Conservation (phyloP, 1,140 invertebrate genomes). For the Macrobrachium nipponense region DNA sequence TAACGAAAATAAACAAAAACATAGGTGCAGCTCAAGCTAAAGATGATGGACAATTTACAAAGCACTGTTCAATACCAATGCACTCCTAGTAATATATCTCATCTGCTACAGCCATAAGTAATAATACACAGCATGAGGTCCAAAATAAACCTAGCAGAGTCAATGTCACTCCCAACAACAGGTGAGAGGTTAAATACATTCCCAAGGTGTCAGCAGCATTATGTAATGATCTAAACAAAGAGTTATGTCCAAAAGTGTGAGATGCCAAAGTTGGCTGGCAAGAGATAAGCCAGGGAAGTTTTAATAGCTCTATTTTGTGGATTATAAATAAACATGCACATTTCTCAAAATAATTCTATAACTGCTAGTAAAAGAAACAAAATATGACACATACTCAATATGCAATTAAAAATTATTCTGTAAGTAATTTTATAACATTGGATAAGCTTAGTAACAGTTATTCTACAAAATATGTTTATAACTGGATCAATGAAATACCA, state of each 20-base stretch:
- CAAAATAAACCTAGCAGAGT: slow-evolving; percentile 60
- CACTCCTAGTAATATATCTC: slow-evolving; percentile 46
- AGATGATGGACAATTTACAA: slow-evolving; percentile 22
- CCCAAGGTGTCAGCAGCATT: slow-evolving; percentile 61
- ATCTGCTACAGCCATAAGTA: slow-evolving; percentile 58
- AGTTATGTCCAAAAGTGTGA: slow-evolving; percentile 59
- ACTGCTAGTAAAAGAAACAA: not conserved
- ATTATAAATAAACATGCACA: not conserved
- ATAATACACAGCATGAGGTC: slow-evolving; percentile 59
- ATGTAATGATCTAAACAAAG: slow-evolving; percentile 61
- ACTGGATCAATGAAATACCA: no score
- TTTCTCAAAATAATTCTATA: not conserved
- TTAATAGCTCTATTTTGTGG: not conserved
- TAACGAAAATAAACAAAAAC: not conserved
- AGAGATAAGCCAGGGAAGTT: slow-evolving; percentile 28
- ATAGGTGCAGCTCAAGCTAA: not conserved
- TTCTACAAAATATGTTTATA: no score
- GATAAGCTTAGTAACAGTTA: no score
- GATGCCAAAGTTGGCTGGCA: slow-evolving; percentile 42
- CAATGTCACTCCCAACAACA: slow-evolving; percentile 61
- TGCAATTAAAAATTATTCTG: no score
- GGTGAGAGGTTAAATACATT: slow-evolving; percentile 61
- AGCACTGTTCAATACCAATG: slow-evolving; percentile 35
- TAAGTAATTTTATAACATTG: no score
- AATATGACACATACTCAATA: not conserved